Conservation (phyloP, 2,888 invertebrate species). For the Scaeva pyrastri region DNA sequence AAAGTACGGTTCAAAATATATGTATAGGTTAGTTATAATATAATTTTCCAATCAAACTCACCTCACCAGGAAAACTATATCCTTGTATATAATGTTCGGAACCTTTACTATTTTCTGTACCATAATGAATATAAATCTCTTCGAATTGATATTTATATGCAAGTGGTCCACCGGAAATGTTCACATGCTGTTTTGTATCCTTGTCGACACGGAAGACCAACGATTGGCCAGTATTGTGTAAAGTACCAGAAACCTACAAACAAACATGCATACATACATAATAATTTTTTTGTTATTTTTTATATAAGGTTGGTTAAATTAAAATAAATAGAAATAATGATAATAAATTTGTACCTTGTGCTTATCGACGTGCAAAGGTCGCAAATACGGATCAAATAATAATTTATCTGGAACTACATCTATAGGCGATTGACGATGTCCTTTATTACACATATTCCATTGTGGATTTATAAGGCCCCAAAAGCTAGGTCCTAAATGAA, state of each 20-base stretch:
- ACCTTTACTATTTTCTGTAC: constrained; percentile 93
- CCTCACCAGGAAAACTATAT: constrained; percentile 98
- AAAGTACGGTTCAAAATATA: too few relatives aligned
- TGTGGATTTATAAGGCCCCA: constrained; percentile 99
- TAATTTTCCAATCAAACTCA: constrained; percentile 84
- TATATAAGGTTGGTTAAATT: not conserved
- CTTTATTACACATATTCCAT: constrained; percentile 99
- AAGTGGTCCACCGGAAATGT: constrained; percentile 97
- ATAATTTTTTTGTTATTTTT: not conserved
- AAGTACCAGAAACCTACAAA: constrained; percentile 92
- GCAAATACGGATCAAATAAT: constrained; percentile 97
- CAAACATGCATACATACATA: not conserved
- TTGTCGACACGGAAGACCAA: constrained; percentile 96
- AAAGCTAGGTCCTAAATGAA: constrained; percentile 93
- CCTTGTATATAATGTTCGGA: constrained; percentile 98
- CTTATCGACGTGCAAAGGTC: constrained; percentile 95
- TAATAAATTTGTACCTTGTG: constrained; percentile 89
- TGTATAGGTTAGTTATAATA: not conserved
- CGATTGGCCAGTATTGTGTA: constrained; percentile 97
- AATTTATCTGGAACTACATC: constrained; percentile 97
- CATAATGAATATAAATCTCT: constrained; percentile 98
- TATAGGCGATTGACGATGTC: constrained; percentile 97
- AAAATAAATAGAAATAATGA: not conserved
- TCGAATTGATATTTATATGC: constrained; percentile 98
- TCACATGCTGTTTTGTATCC: constrained; percentile 95